A percentile compares a stretch with the other conserved stretches of the same genome.
phyloP scores from a whole-genome alignment of 92 coral and sea anemone species.

The Parazoanthus darwini region DNA sequence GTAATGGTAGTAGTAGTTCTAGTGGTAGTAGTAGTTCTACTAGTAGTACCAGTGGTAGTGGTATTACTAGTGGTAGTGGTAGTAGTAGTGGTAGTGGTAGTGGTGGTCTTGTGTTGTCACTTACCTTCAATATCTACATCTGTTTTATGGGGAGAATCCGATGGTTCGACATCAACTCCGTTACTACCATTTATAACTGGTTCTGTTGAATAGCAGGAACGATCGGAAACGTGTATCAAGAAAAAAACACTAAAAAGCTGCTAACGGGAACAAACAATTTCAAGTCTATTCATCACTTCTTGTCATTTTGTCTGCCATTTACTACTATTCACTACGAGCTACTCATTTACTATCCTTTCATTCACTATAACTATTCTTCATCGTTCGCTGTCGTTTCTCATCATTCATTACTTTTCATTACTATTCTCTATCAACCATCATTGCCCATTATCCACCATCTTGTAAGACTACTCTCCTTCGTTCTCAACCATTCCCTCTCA shows the following conservation, averaged over 20 bases:
- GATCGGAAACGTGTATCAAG: neutral
- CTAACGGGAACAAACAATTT: neutral
- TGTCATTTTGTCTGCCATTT: neutral
- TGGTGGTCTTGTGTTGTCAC: neutral
- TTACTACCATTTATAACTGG: slow-evolving; percentile 2
- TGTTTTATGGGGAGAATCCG: neutral
- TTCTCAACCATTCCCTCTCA: neutral
- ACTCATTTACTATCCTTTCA: neutral
- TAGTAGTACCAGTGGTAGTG: neutral
- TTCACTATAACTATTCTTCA: no score
- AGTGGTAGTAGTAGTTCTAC: neutral
- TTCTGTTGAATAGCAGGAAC: slow-evolving; percentile 6
- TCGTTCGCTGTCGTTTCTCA: no score
- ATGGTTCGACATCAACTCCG: neutral
- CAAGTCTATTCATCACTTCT: neutral
- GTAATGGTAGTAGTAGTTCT: neutral
- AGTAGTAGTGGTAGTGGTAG: no score
- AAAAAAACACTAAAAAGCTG: no score
- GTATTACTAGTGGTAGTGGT: neutral
- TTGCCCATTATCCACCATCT: neutral
- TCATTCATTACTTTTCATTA: no score
- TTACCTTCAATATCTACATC: neutral
- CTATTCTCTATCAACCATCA: neutral
- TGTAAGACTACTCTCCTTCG: neutral
- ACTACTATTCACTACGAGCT: neutral